Conservation (phyloP, 2,797 vertebrate genomes). For the Channa striata region DNA sequence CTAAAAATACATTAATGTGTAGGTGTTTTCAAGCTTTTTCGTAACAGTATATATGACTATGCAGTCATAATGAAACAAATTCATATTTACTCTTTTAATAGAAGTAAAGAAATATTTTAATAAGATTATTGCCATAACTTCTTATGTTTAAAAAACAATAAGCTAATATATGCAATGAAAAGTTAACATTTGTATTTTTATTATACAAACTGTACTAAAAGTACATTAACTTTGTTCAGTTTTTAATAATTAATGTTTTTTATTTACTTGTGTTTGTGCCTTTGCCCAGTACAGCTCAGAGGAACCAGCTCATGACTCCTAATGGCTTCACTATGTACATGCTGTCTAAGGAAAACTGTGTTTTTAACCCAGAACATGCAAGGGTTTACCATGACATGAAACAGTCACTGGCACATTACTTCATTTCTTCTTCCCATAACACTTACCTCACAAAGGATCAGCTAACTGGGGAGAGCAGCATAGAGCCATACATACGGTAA, state of each 20-base stretch:
- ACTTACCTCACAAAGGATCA: slow-evolving; percentile 96
- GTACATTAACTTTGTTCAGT: neutral
- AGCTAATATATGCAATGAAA: neutral
- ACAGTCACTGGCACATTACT: slow-evolving; percentile 92
- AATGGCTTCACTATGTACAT: slow-evolving; percentile 98
- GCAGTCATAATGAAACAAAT: too few relatives aligned
- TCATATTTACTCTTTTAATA: too few relatives aligned
- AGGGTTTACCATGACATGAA: slow-evolving; percentile 93
- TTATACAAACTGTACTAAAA: neutral
- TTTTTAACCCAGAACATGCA: slow-evolving; percentile 86
- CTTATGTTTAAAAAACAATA: too few relatives aligned
- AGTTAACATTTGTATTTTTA: neutral
- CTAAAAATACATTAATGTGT: too few relatives aligned
- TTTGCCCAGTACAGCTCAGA: slow-evolving; percentile 78
- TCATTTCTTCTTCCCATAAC: slow-evolving; percentile 89
- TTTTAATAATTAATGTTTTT: neutral
- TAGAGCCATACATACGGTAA: slow-evolving; percentile 88
- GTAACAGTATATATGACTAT: too few relatives aligned
- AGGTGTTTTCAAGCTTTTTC: too few relatives aligned
- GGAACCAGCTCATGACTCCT: slow-evolving; percentile 90
- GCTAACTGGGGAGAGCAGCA: slow-evolving; percentile 92
- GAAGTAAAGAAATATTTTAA: too few relatives aligned
- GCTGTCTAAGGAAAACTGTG: slow-evolving; percentile 90
- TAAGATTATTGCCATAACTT: too few relatives aligned
- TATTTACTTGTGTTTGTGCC: slow-evolving; percentile 15